Base-by-base conservation (phyloP, 2,888 invertebrate genomes). In the Euclidia mi region DNA sequence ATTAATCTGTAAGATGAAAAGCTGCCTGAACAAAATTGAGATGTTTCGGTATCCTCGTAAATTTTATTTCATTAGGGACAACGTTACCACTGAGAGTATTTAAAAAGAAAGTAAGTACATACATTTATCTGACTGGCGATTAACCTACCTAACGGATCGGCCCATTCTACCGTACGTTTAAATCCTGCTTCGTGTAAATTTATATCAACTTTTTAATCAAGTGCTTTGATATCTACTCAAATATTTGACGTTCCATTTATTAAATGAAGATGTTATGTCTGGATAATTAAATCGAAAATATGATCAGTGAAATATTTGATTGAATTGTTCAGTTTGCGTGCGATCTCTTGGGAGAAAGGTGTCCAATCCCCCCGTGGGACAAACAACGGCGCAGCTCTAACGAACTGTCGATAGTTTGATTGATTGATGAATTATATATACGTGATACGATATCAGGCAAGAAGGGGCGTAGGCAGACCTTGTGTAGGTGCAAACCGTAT, bases 1-100 rank as follows among this genome's bases (percentile, higher is more conserved):
- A 90, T 89, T 90, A 90, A 90, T 90, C 89, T 87, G 71, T 58
- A 76, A 86, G 86, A 89, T 88, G 89, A 89, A 89, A 88, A 89
- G 88, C 72, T 57, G 62, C 62, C 53, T 49, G 65, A 64, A 71
- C 73, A 73, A 84, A 88, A 87, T 85, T 81, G 84, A 85, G 85
- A 87, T 82, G 81, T 82, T 88, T 83, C 72, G 76, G 82, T 74
- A 75, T 78, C 69, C 77, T 81, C 82, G 76, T 84, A 84, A 87
- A 88, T 89, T 89, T 87, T 82, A 89, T 90, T 89, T 87, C 82
- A 89, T 90, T 89, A 84, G 61, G 75, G 79, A 75, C 76, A 78
- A 81, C 76, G 76, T 79, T 81, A 79, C 82, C 78, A 72, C 70
- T 47, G 76, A 78, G 78, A 75, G 73, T 80, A 81, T 88, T 85